Evolutionary conservation across 2,888 invertebrate genomes (phyloP), one percentile per base, ranked within the genome.

Genomic region (Caenorhabditis sp.): DNA sequence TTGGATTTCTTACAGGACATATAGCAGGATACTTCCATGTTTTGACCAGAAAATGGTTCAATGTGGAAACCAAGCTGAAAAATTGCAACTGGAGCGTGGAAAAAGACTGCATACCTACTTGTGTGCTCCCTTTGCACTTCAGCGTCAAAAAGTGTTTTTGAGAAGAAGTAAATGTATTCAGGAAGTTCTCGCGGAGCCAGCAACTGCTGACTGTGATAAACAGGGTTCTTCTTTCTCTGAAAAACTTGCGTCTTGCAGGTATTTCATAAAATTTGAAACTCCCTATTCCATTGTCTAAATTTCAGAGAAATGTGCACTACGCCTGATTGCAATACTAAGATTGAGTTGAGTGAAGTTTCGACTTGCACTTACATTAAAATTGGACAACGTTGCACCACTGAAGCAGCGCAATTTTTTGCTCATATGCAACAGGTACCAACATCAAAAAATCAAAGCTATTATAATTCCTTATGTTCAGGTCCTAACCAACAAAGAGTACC

Each of bases 71-170:
- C 62, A 79, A 35, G 61, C 81, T 18, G 82, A 87, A 35, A 77
- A 76, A 55, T 24, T 37, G 6, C 79, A 84, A 35, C 37, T 87
- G 24, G 86, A 83, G n/a, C 58, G 76, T 8, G 83, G 85, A 26
- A 86, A 87, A 40, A 51, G 86, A 20, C 68, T 87, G 8, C 83
- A 84, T 51, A 76, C 65, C 15, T 86, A 78, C 47, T 35, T 86
- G 0, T 86, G 86, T 62, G 83, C 86, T n/a, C 86, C 86, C 15
- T 86, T 86, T 53, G 81, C 86, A 1, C 65, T 86, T 22, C 85
- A 83, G 53, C 62, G 86, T 18, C 86, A 86, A 50, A 83, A 82
- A 26, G 74, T 79, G 1, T 86, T 86, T 35, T 50, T 84, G 35
- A 56, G 70, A 62, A 40, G 56, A 11, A 78, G 67, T 51, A 58